Base-by-base conservation (phyloP, 2,888 invertebrate genomes). In the Diplolepis rosae region DNA sequence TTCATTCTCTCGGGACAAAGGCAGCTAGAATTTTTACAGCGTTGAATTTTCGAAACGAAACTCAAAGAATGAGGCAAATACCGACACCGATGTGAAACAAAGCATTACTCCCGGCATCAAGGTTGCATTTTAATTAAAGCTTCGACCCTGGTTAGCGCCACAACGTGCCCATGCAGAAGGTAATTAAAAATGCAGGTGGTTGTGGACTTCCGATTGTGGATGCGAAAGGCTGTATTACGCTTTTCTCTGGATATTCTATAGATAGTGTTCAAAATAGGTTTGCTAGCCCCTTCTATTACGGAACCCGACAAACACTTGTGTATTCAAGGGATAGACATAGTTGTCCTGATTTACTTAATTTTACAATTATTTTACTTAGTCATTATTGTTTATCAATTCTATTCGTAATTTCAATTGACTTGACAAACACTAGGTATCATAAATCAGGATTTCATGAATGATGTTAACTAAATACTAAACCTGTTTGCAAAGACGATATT, bases 81-180 rank as follows among this genome's bases (percentile, higher is more conserved):
- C 39, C 39, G 35, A 27, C n/a, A 35, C 9, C n/a, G 27, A 24
- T 39, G 7, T 7, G 35, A 27, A 61, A 61, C 39, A 61, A 61
- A 61, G 61, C 61, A 61, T 39, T 39, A 61, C 61, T 61, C 61
- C 24, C 39, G 35, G 13, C 35, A 61, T 39, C 61, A 39, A 61
- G 61, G 39, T 61, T 61, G 39, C 39, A 61, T 39, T 61, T 61
- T 61, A 61, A 61, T 61, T 39, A 61, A 61, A 61, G 61, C 61
- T 61, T 61, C 39, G 61, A 24, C 61, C 39, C 24, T 39, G 39
- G 61, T 39, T 61, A 39, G 24, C 61, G 35, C 61, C 35, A n/a
- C 61, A 61, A 61, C 39, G 61, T 39, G 35, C 61, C n/a, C 61
- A 27, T 61, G 35, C 9, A 61, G 39, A 61, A 61, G 61, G 35